Evolutionary conservation across 2,888 invertebrate species (phyloP).

Genomic region (Apantesis nais): DNA sequence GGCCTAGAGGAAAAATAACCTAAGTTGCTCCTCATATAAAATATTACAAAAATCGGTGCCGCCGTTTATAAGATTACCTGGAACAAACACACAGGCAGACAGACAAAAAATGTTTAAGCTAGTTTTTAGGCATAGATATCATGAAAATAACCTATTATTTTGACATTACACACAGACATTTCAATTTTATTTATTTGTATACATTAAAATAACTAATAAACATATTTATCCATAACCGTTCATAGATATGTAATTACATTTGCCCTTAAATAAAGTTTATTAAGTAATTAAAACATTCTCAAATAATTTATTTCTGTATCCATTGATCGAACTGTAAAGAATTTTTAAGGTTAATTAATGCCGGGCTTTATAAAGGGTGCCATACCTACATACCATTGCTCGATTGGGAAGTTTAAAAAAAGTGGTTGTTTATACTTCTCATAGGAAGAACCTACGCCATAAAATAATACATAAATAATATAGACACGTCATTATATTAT

Average conservation of each 20-base stretch:
- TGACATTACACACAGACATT: too few species aligned
- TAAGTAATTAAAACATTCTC: slow-evolving; percentile 52
- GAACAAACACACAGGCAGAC: too few species aligned
- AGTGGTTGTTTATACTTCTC: slow-evolving; percentile 17
- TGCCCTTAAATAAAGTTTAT: slow-evolving; percentile 47
- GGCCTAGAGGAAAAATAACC: too few species aligned
- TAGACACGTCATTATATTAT: not conserved
- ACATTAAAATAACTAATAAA: not conserved
- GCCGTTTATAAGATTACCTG: too few species aligned
- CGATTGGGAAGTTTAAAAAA: slow-evolving; percentile 37
- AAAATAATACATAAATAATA: not conserved
- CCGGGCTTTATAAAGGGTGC: slow-evolving; percentile 27
- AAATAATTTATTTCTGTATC: slow-evolving; percentile 37
- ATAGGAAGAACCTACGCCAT: not conserved
- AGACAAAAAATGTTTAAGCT: too few species aligned
- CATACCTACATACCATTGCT: slow-evolving; percentile 36
- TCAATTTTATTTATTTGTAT: too few species aligned
- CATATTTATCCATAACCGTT: slow-evolving; percentile 18
- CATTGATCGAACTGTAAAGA: slow-evolving; percentile 43
- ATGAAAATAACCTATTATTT: too few species aligned
- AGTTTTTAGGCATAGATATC: too few species aligned
- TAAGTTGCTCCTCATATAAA: too few species aligned
- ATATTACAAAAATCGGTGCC: too few species aligned
- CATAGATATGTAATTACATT: slow-evolving; percentile 30
- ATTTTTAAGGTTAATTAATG: slow-evolving; percentile 48